Percentiles rank a stretch among this genome's conserved stretches.
phyloP scores from a whole-genome alignment of 2,888 invertebrate species.

The Halictus quadricinctus region DNA sequence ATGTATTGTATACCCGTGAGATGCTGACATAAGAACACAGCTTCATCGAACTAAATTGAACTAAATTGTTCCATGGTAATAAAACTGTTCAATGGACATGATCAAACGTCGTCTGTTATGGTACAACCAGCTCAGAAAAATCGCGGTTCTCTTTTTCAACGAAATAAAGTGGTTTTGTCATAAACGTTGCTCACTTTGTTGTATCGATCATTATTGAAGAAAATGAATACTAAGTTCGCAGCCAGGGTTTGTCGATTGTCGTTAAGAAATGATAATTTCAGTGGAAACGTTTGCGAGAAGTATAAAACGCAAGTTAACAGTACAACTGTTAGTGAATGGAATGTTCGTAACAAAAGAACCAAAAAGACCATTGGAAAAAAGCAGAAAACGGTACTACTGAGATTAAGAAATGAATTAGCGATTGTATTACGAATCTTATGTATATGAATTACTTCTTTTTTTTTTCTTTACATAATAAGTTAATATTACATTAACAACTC shows the following conservation, averaged over 20 bases:
- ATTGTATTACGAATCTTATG: constrained; percentile 58
- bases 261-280: constrained; percentile 10
- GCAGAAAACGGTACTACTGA: constrained; percentile 37
- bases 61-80: constrained; percentile 38
- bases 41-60: constrained; percentile 42
- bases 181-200: not conserved
- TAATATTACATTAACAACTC: constrained; percentile 70
- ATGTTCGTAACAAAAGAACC: constrained; percentile 49
- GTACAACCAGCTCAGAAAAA: not conserved
- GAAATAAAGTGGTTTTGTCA: not conserved
- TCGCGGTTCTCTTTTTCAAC: constrained; percentile 4
- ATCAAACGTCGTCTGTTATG: constrained; percentile 22
- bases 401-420: constrained; percentile 56
- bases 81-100: constrained; percentile 16
- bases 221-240: constrained; percentile 22
- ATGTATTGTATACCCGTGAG: constrained; percentile 13
- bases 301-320: constrained; percentile 18
- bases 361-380: constrained; percentile 27
- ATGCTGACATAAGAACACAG: constrained; percentile 34
- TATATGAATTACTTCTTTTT: constrained; percentile 57
- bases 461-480: constrained; percentile 67
- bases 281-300: not conserved
- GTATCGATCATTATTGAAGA: not conserved
- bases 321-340: constrained; percentile 32
- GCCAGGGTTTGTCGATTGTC: not conserved